These are phyloP conservation scores for Recurvirostra avosetta DNA, from an alignment of 2,113 vertebrate genomes.

Conservation along the genomic window DNA sequence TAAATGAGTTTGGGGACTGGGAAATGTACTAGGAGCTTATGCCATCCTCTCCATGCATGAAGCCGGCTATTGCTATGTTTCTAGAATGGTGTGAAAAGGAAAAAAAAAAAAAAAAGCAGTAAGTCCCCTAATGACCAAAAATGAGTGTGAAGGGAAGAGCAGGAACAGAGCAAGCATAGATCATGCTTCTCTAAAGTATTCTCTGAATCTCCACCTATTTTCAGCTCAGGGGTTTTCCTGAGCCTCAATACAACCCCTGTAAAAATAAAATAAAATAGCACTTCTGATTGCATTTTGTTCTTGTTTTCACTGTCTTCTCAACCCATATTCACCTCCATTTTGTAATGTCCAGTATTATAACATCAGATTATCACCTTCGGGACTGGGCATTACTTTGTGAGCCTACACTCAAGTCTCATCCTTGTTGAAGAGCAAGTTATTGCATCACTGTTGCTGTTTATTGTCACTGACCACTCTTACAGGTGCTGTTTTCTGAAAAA, in stretches of 20 bases:
- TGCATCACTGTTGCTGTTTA: not conserved
- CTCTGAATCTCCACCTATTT: not conserved
- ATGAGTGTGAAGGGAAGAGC: not conserved
- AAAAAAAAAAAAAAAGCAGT: not conserved
- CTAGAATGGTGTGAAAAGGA: not conserved
- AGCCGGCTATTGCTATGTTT: not conserved
- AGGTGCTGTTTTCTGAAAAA: not conserved
- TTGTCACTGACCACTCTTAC: not conserved
- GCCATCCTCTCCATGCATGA: not conserved
- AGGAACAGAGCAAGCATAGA: not conserved
- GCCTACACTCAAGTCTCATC: not conserved
- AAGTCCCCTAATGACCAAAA: not conserved
- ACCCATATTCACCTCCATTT: not conserved
- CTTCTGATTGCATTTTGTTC: not conserved
- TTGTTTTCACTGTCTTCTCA: not conserved
- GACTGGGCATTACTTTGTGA: not conserved
- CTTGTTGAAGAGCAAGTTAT: not conserved
- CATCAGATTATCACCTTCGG: not conserved
- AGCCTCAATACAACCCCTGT: not conserved
- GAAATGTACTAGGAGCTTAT: not conserved
- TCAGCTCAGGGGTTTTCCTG: not conserved
- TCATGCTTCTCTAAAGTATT: not conserved
- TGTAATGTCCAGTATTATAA: not conserved
- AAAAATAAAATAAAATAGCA: not conserved
- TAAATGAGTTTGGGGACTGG: slow-evolving; percentile 47